Base-by-base conservation (phyloP, 2,797 vertebrate genomes). In the Malacoctenus gilli region DNA sequence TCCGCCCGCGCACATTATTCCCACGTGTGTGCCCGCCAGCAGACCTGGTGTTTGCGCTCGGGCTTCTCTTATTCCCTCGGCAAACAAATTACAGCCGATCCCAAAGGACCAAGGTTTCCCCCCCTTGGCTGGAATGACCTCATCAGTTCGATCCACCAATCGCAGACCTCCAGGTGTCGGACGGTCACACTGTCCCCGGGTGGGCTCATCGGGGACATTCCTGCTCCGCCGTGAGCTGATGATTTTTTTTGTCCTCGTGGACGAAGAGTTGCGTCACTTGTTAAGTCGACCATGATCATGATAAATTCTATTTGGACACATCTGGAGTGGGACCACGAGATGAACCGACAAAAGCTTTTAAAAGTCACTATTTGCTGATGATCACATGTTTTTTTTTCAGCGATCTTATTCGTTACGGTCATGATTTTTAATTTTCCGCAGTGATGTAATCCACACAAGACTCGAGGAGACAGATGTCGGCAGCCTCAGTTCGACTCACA, bases 41-140 rank as follows among this genome's bases (percentile, higher is more conserved):
- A 46, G 43, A 23, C 23, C 15, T 8, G 0, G 20, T 59, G 38
- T 68, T 50, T 50, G 41, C 49, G 44, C 43, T 15, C 49, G 37
- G n/a, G 46, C 21, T 13, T 5, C n/a, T 25, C 35, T 31, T 54
- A 62, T 71, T 70, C 70, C 74, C 70, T 21, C 14, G 52, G 52
- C 38, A 74, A 63, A 77, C 71, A 66, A 79, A 82, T 77, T 34
- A 69, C 22, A 47, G 11, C 38, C 31, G 34, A 57, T 83, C 73
- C 78, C 79, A 55, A 57, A 79, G 81, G 78, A 84, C 59, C 50
- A 53, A 57, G 73, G 68, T 57, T 69, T 78, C 64, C 74, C 39
- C 64, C 74, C 39, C 14, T 4, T 38, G 32, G 59, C 22, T 37
- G 18, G 59, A 61, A 63, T 79, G 67, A 75, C 68, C 48, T 72